Conservation (phyloP, 2,888 invertebrate species). For the Lepidonotus clava region DNA sequence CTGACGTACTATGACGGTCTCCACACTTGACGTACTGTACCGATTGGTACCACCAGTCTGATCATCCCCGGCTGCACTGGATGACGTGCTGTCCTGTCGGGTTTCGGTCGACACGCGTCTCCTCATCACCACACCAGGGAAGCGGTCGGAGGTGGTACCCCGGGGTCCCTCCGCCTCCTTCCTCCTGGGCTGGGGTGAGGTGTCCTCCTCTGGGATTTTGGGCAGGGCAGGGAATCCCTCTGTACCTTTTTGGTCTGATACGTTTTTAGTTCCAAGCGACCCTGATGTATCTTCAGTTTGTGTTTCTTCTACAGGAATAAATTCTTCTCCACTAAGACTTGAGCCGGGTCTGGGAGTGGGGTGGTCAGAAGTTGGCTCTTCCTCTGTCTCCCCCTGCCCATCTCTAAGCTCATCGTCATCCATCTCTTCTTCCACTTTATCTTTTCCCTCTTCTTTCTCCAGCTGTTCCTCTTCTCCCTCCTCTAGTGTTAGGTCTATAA, state of each 20-base stretch:
- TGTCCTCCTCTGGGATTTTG: not conserved
- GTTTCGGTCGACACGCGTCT: not conserved
- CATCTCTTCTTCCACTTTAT: too few species aligned
- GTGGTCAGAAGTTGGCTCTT: too few species aligned
- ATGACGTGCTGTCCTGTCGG: not conserved
- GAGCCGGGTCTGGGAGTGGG: not conserved
- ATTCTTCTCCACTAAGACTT: not conserved
- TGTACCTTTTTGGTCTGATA: not conserved
- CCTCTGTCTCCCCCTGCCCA: too few species aligned
- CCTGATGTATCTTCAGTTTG: not conserved
- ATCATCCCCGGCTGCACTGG: not conserved
- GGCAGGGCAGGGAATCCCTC: not conserved
- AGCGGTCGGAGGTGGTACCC: not conserved
- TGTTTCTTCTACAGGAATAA: not conserved
- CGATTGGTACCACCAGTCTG: not conserved
- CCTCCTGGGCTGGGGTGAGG: not conserved
- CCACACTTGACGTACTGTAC: constrained; percentile 19
- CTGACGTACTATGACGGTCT: constrained; percentile 27
- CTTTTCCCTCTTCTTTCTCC: too few species aligned
- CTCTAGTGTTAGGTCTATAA: too few species aligned
- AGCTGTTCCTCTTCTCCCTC: too few species aligned
- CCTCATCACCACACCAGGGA: constrained; percentile 19
- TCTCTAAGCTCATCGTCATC: too few species aligned
- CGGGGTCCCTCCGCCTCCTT: not conserved
- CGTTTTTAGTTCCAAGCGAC: too few species aligned